Evolutionary conservation across 2,113 vertebrate species (phyloP).

Genomic region (Platycercus adscitus): DNA sequence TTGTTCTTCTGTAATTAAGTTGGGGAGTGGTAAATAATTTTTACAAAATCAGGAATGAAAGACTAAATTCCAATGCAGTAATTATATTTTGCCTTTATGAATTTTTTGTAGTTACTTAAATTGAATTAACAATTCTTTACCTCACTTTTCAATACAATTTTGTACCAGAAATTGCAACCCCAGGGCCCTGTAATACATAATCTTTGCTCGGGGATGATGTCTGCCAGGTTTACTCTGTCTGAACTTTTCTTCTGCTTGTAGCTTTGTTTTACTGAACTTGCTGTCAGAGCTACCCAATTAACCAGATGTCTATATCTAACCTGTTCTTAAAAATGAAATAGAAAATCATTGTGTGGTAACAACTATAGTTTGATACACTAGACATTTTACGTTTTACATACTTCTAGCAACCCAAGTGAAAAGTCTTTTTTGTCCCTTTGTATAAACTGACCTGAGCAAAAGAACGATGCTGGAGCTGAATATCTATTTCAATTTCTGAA

Average conservation of each 20-base stretch:
- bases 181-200: not conserved
- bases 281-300: not conserved
- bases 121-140: not conserved
- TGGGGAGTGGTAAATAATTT: not conserved
- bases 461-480: accelerated
- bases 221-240: not conserved
- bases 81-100: not conserved
- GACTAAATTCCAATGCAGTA: not conserved
- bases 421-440: not conserved
- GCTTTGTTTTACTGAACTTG: not conserved
- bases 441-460: not conserved
- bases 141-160: not conserved
- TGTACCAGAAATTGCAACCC: not conserved
- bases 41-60: not conserved
- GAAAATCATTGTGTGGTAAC: not conserved
- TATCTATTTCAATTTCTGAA: not conserved
- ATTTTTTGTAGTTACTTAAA: not conserved
- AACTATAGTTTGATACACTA: not conserved
- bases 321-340: not conserved
- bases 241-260: not conserved
- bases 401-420: not conserved
- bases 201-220: not conserved
- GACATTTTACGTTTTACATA: not conserved
- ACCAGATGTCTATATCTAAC: not conserved
- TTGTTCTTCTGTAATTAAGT: not conserved